Evolutionary conservation across 2,888 invertebrate genomes (phyloP).

Genomic region (Sinopyrophorus schimmeli): DNA sequence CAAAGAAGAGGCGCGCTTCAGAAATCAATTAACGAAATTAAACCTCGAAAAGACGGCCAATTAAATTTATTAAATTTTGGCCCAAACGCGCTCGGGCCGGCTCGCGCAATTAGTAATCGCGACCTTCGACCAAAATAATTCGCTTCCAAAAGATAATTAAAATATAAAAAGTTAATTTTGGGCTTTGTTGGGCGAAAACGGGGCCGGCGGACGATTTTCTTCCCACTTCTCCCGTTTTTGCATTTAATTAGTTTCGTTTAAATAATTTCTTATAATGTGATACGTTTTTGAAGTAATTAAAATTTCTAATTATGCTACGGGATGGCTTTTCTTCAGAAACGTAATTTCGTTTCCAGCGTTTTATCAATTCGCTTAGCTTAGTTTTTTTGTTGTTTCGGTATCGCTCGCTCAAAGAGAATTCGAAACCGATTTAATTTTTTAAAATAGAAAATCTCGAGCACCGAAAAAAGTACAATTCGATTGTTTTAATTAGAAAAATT

Average conservation of each 20-base stretch:
- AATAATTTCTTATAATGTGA: conserved; percentile 9
- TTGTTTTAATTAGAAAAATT: too few relatives aligned
- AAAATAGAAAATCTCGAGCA: too few relatives aligned
- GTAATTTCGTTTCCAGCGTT: too few relatives aligned
- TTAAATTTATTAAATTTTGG: conserved; percentile 33
- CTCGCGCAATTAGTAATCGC: conserved; percentile 21
- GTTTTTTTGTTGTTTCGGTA: too few relatives aligned
- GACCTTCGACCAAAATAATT: conserved; percentile 7
- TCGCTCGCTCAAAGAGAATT: too few relatives aligned
- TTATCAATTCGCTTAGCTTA: too few relatives aligned
- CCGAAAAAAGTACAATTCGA: too few relatives aligned
- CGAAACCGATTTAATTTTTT: too few relatives aligned
- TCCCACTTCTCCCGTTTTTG: conserved; percentile 1
- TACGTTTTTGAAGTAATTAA: conserved; percentile 8
- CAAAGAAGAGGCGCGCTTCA: too few relatives aligned
- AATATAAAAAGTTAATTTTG: conserved; percentile 11
- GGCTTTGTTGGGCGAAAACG: background rate
- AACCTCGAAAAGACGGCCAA: conserved; percentile 30
- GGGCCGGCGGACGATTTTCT: background rate
- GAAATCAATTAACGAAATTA: conserved; percentile 32
- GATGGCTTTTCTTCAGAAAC: too few relatives aligned
- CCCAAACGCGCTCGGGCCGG: conserved; percentile 13
- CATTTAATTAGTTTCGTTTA: conserved; percentile 3
- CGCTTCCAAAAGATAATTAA: conserved; percentile 5
- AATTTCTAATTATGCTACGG: conserved; percentile 4